phyloP scores from a whole-genome alignment of 2,888 invertebrate species.

The Scaptomyza tumidula region DNA sequence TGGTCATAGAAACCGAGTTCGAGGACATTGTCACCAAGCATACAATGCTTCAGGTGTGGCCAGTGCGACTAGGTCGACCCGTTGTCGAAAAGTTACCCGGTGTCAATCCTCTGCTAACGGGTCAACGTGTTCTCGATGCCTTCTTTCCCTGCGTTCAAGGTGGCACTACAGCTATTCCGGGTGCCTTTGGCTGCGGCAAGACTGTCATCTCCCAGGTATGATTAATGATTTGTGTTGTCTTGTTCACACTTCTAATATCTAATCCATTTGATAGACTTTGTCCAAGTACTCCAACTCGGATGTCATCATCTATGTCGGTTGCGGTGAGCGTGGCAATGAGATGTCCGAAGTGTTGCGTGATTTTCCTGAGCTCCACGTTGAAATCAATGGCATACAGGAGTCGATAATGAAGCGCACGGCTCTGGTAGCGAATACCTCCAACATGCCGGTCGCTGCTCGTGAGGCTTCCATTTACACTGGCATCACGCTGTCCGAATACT shows the following conservation, averaged over 20 bases:
- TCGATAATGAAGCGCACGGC: conserved; percentile 99
- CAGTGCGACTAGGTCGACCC: conserved; percentile 98
- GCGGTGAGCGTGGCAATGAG: conserved; percentile 99
- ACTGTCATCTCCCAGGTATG: conserved; percentile 94
- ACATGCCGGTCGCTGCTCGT: conserved; percentile 99
- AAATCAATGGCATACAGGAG: conserved; percentile 97
- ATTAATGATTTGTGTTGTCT: neutral
- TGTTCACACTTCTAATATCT: neutral
- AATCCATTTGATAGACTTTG: conserved; percentile 88
- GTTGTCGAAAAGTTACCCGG: conserved; percentile 98
- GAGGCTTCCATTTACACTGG: conserved; percentile 99
- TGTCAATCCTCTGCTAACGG: conserved; percentile 98
- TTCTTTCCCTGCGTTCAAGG: conserved; percentile 99
- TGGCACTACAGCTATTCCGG: conserved; percentile 99
- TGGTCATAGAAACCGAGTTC: conserved; percentile 98
- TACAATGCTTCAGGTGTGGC: conserved; percentile 99
- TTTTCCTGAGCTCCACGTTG: conserved; percentile 98
- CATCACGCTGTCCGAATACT: conserved; percentile 99
- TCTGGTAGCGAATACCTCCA: conserved; percentile 99
- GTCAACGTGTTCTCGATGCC: conserved; percentile 98
- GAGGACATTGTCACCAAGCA: conserved; percentile 95
- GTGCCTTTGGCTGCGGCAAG: conserved; percentile 99
- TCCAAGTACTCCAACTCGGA: conserved; percentile 99
- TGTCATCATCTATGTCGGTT: conserved; percentile 99
- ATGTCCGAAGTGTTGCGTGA: conserved; percentile 99